Evolutionary conservation across 2,797 vertebrate genomes (phyloP).

Genomic region (Enteromius paludinosus): DNA sequence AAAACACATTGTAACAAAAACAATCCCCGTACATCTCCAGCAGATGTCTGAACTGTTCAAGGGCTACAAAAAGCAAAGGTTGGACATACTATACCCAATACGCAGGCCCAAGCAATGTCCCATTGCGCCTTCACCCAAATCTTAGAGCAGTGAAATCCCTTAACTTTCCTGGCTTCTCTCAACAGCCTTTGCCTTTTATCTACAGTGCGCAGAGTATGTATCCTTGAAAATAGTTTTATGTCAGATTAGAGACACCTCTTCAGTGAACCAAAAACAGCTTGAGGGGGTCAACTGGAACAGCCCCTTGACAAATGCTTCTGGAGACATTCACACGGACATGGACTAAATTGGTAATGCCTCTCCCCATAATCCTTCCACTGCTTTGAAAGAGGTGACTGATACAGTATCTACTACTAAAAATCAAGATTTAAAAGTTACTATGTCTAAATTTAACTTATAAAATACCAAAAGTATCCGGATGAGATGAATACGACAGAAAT

Average conservation of each 20-base stretch:
- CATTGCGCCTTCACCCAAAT: conserved; percentile 61
- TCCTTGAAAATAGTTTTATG: conserved; percentile 28
- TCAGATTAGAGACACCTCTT: conserved; percentile 18
- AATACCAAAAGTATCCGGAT: not conserved
- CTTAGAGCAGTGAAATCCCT: conserved; percentile 50
- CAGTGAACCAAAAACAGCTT: conserved; percentile 39
- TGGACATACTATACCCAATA: conserved; percentile 78
- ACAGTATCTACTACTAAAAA: not conserved
- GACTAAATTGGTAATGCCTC: conserved; percentile 22
- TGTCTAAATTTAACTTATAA: not conserved
- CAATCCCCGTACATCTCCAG: not conserved
- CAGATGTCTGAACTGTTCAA: conserved; percentile 11
- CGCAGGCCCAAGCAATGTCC: conserved; percentile 82
- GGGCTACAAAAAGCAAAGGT: conserved; percentile 15
- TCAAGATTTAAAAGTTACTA: not conserved
- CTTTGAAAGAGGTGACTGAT: not conserved
- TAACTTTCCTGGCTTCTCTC: conserved; percentile 45
- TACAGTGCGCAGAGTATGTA: not conserved
- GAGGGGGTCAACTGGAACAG: not conserved
- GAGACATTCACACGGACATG: not conserved
- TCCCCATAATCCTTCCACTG: not conserved
- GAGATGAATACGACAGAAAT: not conserved
- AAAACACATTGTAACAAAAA: not conserved
- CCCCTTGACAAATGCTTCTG: not conserved
- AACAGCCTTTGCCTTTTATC: conserved; percentile 50